Percentiles rank a stretch among this genome's conserved stretches.
Conservation (phyloP, 2,113 vertebrate genomes). For the Pycnonotus jocosus region DNA sequence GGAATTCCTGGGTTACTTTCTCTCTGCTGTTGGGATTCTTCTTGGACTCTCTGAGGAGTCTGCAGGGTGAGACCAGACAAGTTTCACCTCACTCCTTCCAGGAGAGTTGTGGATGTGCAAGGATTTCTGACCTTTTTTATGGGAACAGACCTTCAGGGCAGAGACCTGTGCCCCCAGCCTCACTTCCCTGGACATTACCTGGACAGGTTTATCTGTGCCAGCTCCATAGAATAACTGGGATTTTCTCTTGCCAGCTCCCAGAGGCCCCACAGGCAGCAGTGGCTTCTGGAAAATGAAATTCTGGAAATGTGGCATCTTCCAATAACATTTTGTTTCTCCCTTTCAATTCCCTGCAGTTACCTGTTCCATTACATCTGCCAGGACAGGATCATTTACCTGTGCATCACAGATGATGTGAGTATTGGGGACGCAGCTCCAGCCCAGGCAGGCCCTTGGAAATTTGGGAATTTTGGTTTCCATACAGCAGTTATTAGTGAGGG, state of each 20-base stretch:
- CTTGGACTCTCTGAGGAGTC: neutral
- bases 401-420: constrained; percentile 99
- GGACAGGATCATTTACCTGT: constrained; percentile 96
- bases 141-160: neutral
- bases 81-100: neutral
- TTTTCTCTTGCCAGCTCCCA: neutral
- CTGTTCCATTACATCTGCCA: constrained; percentile 99
- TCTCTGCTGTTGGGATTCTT: neutral
- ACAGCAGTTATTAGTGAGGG: neutral
- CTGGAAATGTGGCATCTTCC: neutral
- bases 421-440: neutral
- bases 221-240: neutral
- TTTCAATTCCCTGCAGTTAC: constrained; percentile 77
- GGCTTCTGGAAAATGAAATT: neutral
- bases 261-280: neutral
- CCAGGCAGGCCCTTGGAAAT: neutral
- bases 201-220: neutral
- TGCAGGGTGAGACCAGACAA: neutral
- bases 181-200: neutral
- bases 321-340: neutral
- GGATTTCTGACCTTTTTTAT: neutral
- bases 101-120: neutral
- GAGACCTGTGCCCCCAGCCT: neutral
- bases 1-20: neutral
- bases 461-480: neutral